Conservation (phyloP, 1,140 invertebrate species). For the Zaprionus davidi region DNA sequence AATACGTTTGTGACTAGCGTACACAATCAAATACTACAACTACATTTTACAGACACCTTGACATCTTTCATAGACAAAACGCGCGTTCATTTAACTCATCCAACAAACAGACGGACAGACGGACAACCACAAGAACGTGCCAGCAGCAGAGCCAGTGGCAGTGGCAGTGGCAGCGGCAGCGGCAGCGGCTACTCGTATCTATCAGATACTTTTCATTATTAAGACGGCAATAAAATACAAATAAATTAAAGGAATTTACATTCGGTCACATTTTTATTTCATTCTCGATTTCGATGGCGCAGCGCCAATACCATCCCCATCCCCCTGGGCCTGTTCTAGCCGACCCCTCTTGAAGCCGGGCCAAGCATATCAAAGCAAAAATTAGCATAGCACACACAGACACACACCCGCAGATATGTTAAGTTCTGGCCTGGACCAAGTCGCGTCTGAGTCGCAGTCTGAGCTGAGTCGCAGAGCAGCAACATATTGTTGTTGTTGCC, state of each 20-base stretch:
- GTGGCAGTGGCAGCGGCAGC: conserved; percentile 1
- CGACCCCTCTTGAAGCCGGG: not conserved
- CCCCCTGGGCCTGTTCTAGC: not conserved
- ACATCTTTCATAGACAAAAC: conserved; percentile 78
- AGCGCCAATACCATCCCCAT: not conserved
- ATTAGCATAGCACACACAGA: conserved; percentile 32
- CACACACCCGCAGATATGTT: conserved; percentile 2
- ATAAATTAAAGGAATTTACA: conserved; percentile 59
- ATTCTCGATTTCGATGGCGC: conserved; percentile 58
- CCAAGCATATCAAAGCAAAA: conserved; percentile 22
- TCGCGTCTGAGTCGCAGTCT: conserved; percentile 3
- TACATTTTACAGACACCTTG: conserved; percentile 74
- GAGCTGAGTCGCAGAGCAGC: conserved; percentile 5
- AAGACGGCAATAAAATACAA: conserved; percentile 47
- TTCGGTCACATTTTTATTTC: conserved; percentile 69
- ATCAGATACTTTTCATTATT: conserved; percentile 40
- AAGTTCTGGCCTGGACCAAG: conserved; percentile 32
- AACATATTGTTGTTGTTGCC: not conserved
- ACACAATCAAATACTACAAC: conserved; percentile 60
- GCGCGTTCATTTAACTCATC: conserved; percentile 78
- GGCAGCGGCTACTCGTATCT: conserved; percentile 21
- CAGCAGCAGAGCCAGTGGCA: conserved; percentile 19
- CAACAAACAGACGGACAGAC: conserved; percentile 31
- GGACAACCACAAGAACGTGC: conserved; percentile 49
- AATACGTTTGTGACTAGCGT: conserved; percentile 62